Percentiles rank a stretch among this genome's conserved stretches.
These are phyloP conservation scores for Chirona hameri DNA, from an alignment of 2,888 invertebrate species.

Conservation along the genomic window DNA sequence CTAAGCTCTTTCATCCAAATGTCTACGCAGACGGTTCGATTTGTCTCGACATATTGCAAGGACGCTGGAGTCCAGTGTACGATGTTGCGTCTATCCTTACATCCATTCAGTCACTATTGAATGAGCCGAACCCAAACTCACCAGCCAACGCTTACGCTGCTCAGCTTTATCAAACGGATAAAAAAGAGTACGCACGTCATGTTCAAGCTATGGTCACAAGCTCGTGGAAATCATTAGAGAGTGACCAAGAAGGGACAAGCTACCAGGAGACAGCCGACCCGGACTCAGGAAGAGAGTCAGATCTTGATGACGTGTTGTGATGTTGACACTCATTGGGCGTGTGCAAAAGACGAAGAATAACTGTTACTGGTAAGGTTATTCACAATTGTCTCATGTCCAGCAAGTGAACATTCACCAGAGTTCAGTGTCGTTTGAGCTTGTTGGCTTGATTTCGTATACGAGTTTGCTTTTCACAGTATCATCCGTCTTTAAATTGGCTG, in stretches of 20 bases:
- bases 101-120: slow-evolving; percentile 39
- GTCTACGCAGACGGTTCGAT: slow-evolving; percentile 38
- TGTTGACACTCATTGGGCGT: too few species aligned
- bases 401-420: too few species aligned
- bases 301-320: background rate
- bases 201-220: slow-evolving; percentile 32
- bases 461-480: too few species aligned
- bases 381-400: too few species aligned
- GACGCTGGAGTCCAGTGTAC: slow-evolving; percentile 37
- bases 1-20: slow-evolving; percentile 40
- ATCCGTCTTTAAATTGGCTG: too few species aligned
- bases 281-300: background rate
- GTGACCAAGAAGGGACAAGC: background rate
- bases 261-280: background rate
- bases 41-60: slow-evolving; percentile 39
- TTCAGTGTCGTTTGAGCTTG: too few species aligned
- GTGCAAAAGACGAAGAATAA: too few species aligned
- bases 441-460: too few species aligned
- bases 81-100: slow-evolving; percentile 37
- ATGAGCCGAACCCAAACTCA: slow-evolving; percentile 40
- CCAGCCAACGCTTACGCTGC: slow-evolving; percentile 39
- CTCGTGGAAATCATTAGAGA: background rate
- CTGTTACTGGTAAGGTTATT: too few species aligned
- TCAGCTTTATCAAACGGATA: slow-evolving; percentile 32
- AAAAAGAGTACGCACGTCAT: slow-evolving; percentile 34